phyloP scores from a whole-genome alignment of 2,888 invertebrate species.

The Calameuta idolon region DNA sequence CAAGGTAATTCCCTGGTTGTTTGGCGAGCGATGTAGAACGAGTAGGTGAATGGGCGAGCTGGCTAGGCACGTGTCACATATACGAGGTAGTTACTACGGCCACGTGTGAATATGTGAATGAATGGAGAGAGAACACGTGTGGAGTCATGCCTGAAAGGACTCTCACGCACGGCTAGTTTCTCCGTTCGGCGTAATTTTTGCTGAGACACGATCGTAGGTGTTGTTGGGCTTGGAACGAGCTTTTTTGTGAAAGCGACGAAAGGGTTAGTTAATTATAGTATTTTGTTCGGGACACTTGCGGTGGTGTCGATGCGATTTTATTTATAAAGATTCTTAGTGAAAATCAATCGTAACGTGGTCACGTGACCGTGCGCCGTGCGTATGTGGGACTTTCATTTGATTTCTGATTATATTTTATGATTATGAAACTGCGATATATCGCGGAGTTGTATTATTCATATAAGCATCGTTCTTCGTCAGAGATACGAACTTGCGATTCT shows the following conservation, averaged over 20 bases:
- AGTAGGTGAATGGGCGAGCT: slow-evolving; percentile 38
- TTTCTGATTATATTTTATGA: background rate
- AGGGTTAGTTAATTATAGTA: background rate
- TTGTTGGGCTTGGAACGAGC: background rate
- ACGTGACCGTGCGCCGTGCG: background rate
- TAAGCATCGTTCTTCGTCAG: background rate
- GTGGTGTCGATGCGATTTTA: background rate
- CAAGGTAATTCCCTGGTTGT: slow-evolving; percentile 29
- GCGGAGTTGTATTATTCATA: background rate
- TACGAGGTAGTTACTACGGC: slow-evolving; percentile 30
- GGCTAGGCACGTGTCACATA: slow-evolving; percentile 43
- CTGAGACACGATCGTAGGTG: background rate
- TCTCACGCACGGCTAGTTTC: background rate
- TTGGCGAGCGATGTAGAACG: slow-evolving; percentile 40
- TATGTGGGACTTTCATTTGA: background rate
- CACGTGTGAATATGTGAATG: slow-evolving; percentile 39
- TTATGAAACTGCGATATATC: background rate
- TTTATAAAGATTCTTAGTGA: background rate
- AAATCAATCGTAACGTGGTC: background rate
- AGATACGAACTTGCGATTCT: background rate
- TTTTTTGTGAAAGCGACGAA: background rate
- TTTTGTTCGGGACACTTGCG: background rate
- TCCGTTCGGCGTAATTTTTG: background rate
- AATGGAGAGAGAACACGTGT: slow-evolving; percentile 15
- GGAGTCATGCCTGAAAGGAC: background rate